Conservation (phyloP, 2,888 invertebrate species). For the Drosophila subquinaria region DNA sequence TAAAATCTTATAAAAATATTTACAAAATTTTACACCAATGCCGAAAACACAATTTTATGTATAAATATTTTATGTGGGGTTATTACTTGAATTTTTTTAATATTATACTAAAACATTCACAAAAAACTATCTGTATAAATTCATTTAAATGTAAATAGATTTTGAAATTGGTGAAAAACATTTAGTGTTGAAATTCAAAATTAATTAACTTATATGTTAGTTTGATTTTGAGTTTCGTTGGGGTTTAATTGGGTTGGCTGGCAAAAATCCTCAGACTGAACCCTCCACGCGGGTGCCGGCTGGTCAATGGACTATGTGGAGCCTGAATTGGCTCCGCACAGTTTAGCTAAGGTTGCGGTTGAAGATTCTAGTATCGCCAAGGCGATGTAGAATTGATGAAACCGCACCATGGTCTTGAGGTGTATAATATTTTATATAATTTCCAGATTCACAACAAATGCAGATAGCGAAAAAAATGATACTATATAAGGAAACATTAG, state of each 20-base stretch:
- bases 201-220: not conserved
- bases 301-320: constrained; percentile 48
- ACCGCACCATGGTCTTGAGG: constrained; percentile 57
- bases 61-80: too few species aligned
- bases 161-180: constrained; percentile 17
- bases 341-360: constrained; percentile 50
- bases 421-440: constrained; percentile 2
- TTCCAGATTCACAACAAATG: not conserved
- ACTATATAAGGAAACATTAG: not conserved
- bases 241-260: constrained; percentile 46
- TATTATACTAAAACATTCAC: not conserved
- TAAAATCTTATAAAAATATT: too few species aligned
- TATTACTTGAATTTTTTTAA: not conserved
- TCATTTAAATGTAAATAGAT: not conserved
- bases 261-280: constrained; percentile 60
- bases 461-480: too few species aligned
- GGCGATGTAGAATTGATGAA: not conserved
- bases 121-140: not conserved
- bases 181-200: not conserved
- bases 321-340: not conserved
- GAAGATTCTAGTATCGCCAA: not conserved
- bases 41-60: constrained; percentile 6
- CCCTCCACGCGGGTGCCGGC: constrained; percentile 62
- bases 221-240: not conserved
- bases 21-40: constrained; percentile 2